Evolutionary conservation across 2,113 vertebrate species (phyloP).

Genomic region (Megaceryle maxima): DNA sequence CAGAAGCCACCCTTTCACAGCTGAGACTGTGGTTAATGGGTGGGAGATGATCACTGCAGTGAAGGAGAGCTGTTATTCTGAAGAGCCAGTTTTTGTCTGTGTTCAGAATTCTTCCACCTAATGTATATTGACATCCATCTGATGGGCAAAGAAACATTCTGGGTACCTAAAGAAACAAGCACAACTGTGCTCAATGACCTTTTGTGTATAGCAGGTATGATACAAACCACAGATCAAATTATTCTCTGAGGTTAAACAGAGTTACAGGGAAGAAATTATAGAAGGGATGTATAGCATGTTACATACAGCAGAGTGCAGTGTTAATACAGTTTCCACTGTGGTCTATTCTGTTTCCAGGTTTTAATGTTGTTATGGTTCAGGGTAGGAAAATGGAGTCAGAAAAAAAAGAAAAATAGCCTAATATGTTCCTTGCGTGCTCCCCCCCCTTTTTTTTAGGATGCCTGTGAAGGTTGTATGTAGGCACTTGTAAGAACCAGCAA

Average conservation of each 20-base stretch:
- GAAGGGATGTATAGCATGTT: neutral
- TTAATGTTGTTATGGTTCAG: neutral
- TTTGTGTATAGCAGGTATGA: neutral
- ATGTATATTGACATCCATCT: neutral
- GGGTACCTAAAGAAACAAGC: neutral
- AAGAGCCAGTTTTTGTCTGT: rapidly evolving
- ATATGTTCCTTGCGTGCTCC: neutral
- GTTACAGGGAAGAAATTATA: neutral
- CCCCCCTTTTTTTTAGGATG: neutral
- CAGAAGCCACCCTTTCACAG: neutral
- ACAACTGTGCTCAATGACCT: neutral
- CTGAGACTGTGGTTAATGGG: neutral
- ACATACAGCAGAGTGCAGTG: conserved; percentile 60
- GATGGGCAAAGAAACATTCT: neutral
- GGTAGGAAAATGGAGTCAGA: neutral
- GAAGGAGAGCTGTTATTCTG: neutral
- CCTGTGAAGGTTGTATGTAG: neutral
- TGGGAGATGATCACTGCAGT: neutral
- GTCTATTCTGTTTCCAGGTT: neutral
- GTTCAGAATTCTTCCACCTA: neutral
- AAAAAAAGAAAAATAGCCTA: neutral
- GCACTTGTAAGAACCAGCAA: neutral
- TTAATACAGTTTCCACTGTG: conserved; percentile 43
- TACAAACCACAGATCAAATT: neutral
- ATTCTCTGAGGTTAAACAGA: neutral